phyloP scores from a whole-genome alignment of 2,113 vertebrate species.

The Megatriorchis doriae region DNA sequence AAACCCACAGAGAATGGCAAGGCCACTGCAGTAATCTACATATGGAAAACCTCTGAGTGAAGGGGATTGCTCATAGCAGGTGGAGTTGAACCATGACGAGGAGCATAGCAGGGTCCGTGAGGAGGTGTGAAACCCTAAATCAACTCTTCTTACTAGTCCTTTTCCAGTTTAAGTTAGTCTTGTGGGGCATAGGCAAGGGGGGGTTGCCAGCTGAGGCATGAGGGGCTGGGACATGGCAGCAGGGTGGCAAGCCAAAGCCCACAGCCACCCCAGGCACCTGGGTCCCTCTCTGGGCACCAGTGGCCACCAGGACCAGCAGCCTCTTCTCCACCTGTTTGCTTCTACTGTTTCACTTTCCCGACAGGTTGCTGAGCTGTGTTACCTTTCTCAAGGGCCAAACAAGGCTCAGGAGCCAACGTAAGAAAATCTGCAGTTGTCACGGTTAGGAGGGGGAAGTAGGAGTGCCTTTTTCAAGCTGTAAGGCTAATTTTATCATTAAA shows the following conservation, averaged over 20 bases:
- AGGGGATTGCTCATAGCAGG: not conserved
- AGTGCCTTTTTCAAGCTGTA: not conserved
- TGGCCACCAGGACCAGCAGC: not conserved
- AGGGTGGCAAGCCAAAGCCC: not conserved
- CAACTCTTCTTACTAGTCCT: not conserved
- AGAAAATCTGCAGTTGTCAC: not conserved
- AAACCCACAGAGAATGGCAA: not conserved
- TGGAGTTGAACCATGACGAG: not conserved
- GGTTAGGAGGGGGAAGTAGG: not conserved
- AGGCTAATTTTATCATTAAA: not conserved
- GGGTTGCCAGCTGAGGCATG: not conserved
- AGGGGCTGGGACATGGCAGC: not conserved
- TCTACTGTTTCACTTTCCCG: not conserved
- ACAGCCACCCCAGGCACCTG: not conserved
- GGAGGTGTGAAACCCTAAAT: not conserved
- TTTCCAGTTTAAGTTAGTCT: not conserved
- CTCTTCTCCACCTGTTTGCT: not conserved
- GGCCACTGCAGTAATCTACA: not conserved
- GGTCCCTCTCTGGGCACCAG: not conserved
- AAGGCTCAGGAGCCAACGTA: not conserved
- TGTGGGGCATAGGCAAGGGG: not conserved
- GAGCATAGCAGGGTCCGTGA: not conserved
- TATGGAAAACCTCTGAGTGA: not conserved
- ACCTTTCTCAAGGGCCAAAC: not conserved
- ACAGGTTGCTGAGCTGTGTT: not conserved